Percentiles rank a stretch among this genome's conserved stretches.
Evolutionary conservation across 2,113 vertebrate species (phyloP).

Genomic region (Leucopsar rothschildi): DNA sequence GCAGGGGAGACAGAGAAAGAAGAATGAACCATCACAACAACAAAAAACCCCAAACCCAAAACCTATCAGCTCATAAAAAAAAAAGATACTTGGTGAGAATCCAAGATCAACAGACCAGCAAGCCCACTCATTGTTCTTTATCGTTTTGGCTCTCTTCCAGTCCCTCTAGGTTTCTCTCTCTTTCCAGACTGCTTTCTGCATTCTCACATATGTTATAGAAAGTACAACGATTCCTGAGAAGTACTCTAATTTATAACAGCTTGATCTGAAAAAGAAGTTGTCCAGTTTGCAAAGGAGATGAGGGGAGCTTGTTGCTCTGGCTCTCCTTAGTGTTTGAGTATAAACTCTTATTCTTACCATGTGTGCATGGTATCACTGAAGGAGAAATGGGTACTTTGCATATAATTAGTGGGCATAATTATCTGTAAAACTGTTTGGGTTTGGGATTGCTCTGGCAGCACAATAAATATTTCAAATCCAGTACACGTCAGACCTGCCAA

Average conservation of each 20-base stretch:
- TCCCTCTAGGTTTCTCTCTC: conserved; percentile 30
- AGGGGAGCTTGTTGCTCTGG: not conserved
- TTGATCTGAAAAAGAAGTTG: not conserved
- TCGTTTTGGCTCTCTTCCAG: conserved; percentile 28
- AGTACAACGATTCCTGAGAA: not conserved
- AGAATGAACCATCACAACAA: not conserved
- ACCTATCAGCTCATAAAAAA: not conserved
- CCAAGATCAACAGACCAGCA: conserved; percentile 64
- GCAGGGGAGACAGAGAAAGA: not conserved
- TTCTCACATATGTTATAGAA: conserved; percentile 46
- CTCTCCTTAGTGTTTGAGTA: not conserved
- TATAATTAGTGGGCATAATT: not conserved
- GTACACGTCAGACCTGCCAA: not conserved
- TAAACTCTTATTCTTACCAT: not conserved
- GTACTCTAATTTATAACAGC: not conserved
- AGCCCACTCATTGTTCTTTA: conserved; percentile 63
- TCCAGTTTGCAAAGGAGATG: not conserved
- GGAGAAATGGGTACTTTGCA: not conserved
- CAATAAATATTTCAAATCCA: conserved; percentile 35
- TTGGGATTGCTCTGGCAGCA: not conserved
- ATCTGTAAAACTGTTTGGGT: not conserved
- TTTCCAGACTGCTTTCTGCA: conserved; percentile 48
- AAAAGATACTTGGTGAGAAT: conserved; percentile 28
- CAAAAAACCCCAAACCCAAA: not conserved
- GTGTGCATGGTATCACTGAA: not conserved